phyloP scores from a whole-genome alignment of 2,888 invertebrate species.

The Dasysyrphus tricinctus region DNA sequence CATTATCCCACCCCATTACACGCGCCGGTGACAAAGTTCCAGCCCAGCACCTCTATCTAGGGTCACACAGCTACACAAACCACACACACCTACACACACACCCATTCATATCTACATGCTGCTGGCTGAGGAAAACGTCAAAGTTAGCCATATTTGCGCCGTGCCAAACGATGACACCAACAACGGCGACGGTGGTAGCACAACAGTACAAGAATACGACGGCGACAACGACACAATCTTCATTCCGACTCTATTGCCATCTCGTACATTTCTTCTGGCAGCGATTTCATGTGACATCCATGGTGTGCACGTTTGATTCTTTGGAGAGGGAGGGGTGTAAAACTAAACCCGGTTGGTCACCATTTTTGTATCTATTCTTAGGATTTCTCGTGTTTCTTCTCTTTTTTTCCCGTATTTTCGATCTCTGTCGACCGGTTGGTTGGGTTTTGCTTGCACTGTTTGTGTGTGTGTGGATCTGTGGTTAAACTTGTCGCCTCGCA shows the following conservation, averaged over 20 bases:
- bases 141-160: conserved; percentile 78
- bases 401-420: conserved; percentile 58
- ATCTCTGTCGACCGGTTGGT: conserved; percentile 72
- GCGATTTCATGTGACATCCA: conserved; percentile 66
- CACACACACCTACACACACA: conserved; percentile 69
- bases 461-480: conserved; percentile 77
- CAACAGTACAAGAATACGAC: conserved; percentile 70
- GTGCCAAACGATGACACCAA: conserved; percentile 77
- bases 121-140: conserved; percentile 77
- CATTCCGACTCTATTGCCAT: conserved; percentile 63
- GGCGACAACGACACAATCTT: conserved; percentile 76
- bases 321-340: conserved; percentile 67
- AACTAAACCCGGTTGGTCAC: conserved; percentile 75
- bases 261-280: conserved; percentile 54
- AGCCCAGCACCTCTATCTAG: conserved; percentile 68
- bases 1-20: conserved; percentile 67
- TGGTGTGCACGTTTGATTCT: conserved; percentile 36
- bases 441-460: conserved; percentile 37
- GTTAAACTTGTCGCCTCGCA: conserved; percentile 80
- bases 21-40: conserved; percentile 68
- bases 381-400: conserved; percentile 56
- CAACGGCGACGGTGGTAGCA: conserved; percentile 61
- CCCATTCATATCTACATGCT: no score
- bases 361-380: conserved; percentile 75
- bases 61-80: conserved; percentile 65